Base-by-base conservation (phyloP, 2,113 vertebrate genomes). In the Poicephalus gulielmi region DNA sequence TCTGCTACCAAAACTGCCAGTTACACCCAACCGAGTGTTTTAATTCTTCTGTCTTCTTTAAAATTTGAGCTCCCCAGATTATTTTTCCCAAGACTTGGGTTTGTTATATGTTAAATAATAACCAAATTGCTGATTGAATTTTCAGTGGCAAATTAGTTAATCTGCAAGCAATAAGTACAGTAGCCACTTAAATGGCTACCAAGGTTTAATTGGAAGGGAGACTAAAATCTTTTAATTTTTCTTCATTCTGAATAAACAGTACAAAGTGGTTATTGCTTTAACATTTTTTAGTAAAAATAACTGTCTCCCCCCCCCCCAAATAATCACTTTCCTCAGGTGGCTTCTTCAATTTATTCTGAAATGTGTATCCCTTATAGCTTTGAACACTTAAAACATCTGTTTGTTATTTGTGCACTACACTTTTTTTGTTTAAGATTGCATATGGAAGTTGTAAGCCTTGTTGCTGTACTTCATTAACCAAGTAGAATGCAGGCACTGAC, bases 381-480 rank as follows among this genome's bases (percentile, higher is more conserved):
- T 74, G 57, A 94, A 96, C 35, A 28, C 55, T 88, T 86, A 39
- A 77, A 96, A 84, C 88, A 96, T 96, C 80, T 94, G 92, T 93
- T 88, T 92, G 68, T 95, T 96, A 94, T 96, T 96, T 93, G 69
- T 82, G 80, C 73, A 62, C n/a, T 92, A 16, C 39, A 46, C 47
- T 92, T 81, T 63, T 74, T 75, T 80, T 88, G 37, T 10, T 68
- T 50, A 68, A 81, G 78, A 35, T 57, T 92, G 83, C 90, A 95
- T 90, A 75, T 96, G 94, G 94, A 96, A 96, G 64, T 93, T 11
- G 1, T 96, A 83, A 95, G 75, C 80, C 93, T 85, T 92, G 68
- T 70, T 92, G 83, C 95, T 86, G 35, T 70, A 28, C 30, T 93
- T 94, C 68, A 89, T 96, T 95, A 95, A 83, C 50, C 44, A 60